Conservation (phyloP, 2,888 invertebrate species). For the Patella caerulea region DNA sequence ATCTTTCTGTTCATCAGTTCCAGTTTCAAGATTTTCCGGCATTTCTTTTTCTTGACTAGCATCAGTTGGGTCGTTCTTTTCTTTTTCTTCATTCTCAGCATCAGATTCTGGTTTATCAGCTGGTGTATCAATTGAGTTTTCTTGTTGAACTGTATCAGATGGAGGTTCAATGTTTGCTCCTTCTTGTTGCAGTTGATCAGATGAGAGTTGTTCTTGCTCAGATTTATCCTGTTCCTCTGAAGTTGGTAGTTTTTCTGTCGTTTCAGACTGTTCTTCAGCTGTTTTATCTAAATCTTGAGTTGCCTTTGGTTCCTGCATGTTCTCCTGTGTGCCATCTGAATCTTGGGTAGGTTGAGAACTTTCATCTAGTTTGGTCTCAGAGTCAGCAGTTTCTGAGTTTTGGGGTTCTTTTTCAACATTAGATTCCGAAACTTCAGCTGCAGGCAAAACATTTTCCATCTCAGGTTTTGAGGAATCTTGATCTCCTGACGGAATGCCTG, state of each 20-base stretch:
- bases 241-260: neutral
- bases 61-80: neutral
- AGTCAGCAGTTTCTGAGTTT: neutral
- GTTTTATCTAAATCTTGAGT: neutral
- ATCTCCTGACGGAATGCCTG: neutral
- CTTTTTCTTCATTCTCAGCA: no score
- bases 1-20: neutral
- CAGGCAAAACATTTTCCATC: neutral
- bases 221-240: constrained; percentile 21
- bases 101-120: constrained; percentile 22
- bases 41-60: neutral
- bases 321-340: no score
- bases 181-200: constrained; percentile 20
- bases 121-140: constrained; percentile 16
- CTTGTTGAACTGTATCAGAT: constrained; percentile 11
- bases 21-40: neutral
- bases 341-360: no score
- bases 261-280: constrained; percentile 7
- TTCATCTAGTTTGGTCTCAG: no score
- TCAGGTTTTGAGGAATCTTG: no score
- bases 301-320: no score
- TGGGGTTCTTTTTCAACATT: neutral
- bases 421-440: neutral
- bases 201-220: constrained; percentile 17
- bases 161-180: constrained; percentile 27